phyloP scores from a whole-genome alignment of 2,888 invertebrate species.

The Argyra leucocephala region DNA sequence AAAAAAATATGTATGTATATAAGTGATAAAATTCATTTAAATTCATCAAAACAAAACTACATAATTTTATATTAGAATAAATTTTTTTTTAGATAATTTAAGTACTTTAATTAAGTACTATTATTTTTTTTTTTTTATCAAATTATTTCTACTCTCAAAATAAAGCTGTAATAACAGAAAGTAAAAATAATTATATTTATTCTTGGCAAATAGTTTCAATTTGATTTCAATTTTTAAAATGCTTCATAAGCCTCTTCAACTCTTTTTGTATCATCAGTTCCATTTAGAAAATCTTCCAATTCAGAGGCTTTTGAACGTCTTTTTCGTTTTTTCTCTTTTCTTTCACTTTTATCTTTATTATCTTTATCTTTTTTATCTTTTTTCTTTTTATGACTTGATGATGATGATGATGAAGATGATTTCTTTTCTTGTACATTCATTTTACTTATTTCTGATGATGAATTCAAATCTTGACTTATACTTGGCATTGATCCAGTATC shows the following conservation, averaged over 20 bases:
- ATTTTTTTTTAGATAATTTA: too few species aligned
- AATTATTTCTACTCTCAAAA: neutral
- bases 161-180: too few species aligned
- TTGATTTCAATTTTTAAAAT: constrained; percentile 40
- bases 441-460: constrained; percentile 12
- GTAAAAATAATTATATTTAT: too few species aligned
- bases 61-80: too few species aligned
- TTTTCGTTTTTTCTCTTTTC: constrained; percentile 41
- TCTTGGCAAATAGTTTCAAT: neutral
- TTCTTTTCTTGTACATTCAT: constrained; percentile 30
- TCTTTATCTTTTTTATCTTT: neutral
- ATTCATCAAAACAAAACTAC: too few species aligned
- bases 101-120: neutral
- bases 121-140: neutral
- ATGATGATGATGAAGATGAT: constrained; percentile 21
- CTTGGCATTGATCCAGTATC: constrained; percentile 37
- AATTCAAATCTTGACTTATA: constrained; percentile 19
- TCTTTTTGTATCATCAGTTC: constrained; percentile 44
- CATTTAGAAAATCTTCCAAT: constrained; percentile 55
- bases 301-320: constrained; percentile 45
- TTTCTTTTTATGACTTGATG: constrained; percentile 14
- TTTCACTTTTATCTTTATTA: constrained; percentile 24
- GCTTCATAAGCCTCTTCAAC: constrained; percentile 53
- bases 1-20: too few species aligned
- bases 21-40: too few species aligned